Conservation (phyloP, 2,888 invertebrate genomes). For the Lasioglossum marginatum region DNA sequence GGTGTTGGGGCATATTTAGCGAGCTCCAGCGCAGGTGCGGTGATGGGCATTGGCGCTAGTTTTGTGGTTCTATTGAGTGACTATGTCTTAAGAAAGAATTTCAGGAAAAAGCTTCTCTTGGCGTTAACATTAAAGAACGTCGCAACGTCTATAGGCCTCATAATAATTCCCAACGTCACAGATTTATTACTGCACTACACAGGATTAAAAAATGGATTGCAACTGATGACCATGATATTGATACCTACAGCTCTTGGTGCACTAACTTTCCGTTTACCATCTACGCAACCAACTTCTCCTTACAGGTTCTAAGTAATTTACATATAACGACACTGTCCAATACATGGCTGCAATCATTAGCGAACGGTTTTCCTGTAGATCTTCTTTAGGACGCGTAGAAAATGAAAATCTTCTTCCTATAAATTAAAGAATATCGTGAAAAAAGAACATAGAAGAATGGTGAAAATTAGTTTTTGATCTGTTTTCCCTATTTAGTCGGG, state of each 20-base stretch:
- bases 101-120: constrained; percentile 71
- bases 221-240: constrained; percentile 75
- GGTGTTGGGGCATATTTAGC: constrained; percentile 80
- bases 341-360: not conserved
- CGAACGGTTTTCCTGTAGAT: too few relatives aligned
- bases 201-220: constrained; percentile 69
- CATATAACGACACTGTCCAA: not conserved
- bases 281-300: constrained; percentile 57
- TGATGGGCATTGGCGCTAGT: constrained; percentile 81
- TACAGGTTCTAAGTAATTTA: constrained; percentile 62
- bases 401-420: too few relatives aligned
- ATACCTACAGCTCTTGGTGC: constrained; percentile 75
- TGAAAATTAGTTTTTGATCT: too few relatives aligned
- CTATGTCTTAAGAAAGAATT: constrained; percentile 73
- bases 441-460: too few relatives aligned
- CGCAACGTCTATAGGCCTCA: constrained; percentile 73
- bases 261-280: constrained; percentile 68
- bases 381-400: too few relatives aligned
- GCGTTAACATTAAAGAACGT: constrained; percentile 74
- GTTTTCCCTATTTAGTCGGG: too few relatives aligned
- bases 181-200: constrained; percentile 67
- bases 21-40: constrained; percentile 79
- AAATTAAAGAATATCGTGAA: too few relatives aligned
- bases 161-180: constrained; percentile 73
- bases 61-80: constrained; percentile 76